These are phyloP conservation scores for Pogonomyrmex barbatus DNA, from an alignment of 1,140 invertebrate genomes.

Conservation along the genomic window DNA sequence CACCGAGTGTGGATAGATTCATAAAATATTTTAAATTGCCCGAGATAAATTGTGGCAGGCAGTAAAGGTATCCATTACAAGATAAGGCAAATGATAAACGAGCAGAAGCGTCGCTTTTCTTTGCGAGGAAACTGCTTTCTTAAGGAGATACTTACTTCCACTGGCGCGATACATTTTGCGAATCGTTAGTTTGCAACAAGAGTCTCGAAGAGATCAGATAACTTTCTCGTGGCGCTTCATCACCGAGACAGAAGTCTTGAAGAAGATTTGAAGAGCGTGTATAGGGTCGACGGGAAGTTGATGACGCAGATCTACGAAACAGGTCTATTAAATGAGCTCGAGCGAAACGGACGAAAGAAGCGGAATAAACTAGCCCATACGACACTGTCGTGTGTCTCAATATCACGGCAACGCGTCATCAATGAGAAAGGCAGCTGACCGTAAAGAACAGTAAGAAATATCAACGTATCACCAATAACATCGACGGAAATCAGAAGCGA, in stretches of 20 bases:
- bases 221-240: constrained; percentile 47
- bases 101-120: constrained; percentile 24
- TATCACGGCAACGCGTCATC: constrained; percentile 36
- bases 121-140: constrained; percentile 42
- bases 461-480: constrained; percentile 34
- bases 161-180: constrained; percentile 48
- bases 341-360: constrained; percentile 16
- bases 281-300: constrained; percentile 5
- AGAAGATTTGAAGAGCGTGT: constrained; percentile 22
- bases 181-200: constrained; percentile 58
- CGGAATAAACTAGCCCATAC: constrained; percentile 26
- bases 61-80: constrained; percentile 52
- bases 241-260: constrained; percentile 29
- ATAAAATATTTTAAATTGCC: constrained; percentile 32
- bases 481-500: constrained; percentile 6
- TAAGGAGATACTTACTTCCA: constrained; percentile 35
- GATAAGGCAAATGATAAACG: constrained; percentile 58
- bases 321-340: constrained; percentile 49
- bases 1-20: neutral
- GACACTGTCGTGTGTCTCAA: neutral
- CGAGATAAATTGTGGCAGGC: constrained; percentile 29
- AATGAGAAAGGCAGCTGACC: constrained; percentile 38
- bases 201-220: constrained; percentile 56
- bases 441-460: constrained; percentile 48
- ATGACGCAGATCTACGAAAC: constrained; percentile 38